phyloP scores from a whole-genome alignment of 2,888 invertebrate genomes.

The Petrophora chlorosata region DNA sequence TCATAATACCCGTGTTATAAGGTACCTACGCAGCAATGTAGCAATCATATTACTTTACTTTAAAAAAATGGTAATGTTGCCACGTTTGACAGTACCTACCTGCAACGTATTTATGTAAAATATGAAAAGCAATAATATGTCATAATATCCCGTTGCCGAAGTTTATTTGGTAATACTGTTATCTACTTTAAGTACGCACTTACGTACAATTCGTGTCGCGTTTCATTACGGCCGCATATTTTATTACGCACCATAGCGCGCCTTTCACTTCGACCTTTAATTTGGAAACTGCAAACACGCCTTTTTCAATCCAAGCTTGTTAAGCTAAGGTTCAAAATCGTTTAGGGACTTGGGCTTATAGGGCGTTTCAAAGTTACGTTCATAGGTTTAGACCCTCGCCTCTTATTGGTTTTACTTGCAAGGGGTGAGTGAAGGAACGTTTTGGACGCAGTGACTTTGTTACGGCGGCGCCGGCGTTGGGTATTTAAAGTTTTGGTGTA shows the following conservation, averaged over 20 bases:
- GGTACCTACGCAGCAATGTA: too few relatives aligned
- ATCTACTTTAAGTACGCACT: constrained; percentile 22
- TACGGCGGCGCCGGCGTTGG: constrained; percentile 50
- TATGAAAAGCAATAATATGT: too few relatives aligned
- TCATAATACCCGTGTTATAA: too few relatives aligned
- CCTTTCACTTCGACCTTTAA: constrained; percentile 60
- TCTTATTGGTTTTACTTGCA: constrained; percentile 78
- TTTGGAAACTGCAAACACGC: constrained; percentile 37
- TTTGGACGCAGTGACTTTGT: constrained; percentile 66
- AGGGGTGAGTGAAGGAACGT: constrained; percentile 69
- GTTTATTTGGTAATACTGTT: too few relatives aligned
- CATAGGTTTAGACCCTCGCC: constrained; percentile 67
- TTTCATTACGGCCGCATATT: constrained; percentile 29
- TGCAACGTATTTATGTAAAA: too few relatives aligned
- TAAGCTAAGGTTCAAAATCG: constrained; percentile 43
- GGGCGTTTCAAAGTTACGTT: constrained; percentile 62
- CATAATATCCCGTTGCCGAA: not conserved
- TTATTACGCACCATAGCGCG: constrained; percentile 58
- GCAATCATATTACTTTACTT: too few relatives aligned
- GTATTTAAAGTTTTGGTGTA: constrained; percentile 1
- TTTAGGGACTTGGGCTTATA: constrained; percentile 44
- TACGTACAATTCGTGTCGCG: constrained; percentile 17
- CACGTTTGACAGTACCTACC: too few relatives aligned
- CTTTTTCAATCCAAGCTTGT: constrained; percentile 34
- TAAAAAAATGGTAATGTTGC: too few relatives aligned